phyloP scores from a whole-genome alignment of 2,888 invertebrate genomes.

The Agrilus mali region DNA sequence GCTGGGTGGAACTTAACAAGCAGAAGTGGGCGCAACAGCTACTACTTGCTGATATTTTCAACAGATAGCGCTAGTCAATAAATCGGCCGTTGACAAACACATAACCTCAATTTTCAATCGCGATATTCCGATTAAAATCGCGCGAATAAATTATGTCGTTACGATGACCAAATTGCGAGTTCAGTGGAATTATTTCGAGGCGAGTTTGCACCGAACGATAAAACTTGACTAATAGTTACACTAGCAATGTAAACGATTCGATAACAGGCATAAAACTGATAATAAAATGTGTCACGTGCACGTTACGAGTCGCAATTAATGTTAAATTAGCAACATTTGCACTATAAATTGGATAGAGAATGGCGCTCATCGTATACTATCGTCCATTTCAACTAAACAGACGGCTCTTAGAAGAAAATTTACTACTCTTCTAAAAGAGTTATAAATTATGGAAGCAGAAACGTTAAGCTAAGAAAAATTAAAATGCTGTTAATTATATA shows the following conservation, averaged over 20 bases:
- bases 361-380: no score
- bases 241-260: constrained; percentile 1
- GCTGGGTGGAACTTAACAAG: constrained; percentile 13
- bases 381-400: no score
- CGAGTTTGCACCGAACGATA: background rate
- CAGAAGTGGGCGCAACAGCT: constrained; percentile 17
- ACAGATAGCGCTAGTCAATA: constrained; percentile 16
- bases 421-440: no score
- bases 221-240: constrained; percentile 2
- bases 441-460: no score
- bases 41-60: constrained; percentile 18
- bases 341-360: constrained; percentile 10
- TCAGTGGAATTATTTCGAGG: background rate
- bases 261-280: constrained; percentile 10
- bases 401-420: no score
- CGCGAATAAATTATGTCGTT: constrained; percentile 5
- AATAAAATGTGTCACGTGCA: constrained; percentile 10
- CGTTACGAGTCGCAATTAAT: constrained; percentile 12
- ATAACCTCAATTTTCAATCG: constrained; percentile 15
- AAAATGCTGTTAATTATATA: no score
- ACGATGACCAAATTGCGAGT: constrained; percentile 2
- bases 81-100: constrained; percentile 16
- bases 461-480: no score
- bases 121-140: constrained; percentile 9
- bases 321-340: constrained; percentile 14